Base-by-base conservation (phyloP, 2,888 invertebrate genomes). In the Anorthoa munda region DNA sequence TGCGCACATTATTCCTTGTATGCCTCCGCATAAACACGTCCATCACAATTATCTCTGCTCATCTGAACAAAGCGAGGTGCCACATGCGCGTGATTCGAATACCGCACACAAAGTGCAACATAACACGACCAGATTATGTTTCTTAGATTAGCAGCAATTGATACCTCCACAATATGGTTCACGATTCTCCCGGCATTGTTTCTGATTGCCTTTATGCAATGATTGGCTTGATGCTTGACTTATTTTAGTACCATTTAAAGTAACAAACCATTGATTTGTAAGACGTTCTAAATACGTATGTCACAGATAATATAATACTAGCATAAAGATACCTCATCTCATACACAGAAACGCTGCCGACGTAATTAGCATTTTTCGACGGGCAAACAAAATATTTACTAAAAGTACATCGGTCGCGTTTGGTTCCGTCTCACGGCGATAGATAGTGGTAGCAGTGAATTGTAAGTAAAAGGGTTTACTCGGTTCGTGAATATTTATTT, bases 121-220 rank as follows among this genome's bases (percentile, higher is more conserved):
- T 31, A 0, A 31, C 48, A 56, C 75, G 45, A 55, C 17, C 58
- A 46, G 51, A 53, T 80, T 23, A 79, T 51, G 46, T 76, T 51
- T 45, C 51, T 21, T 13, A 75, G 81, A 80, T 64, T 64, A 64
- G 39, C 63, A 48, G 75, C n/a, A 48, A 81, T 81, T 81, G 75
- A 76, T 53, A 81, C n/a, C 31, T 31, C 21, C 17, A 81, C 58
- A 64, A 75, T 64, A 48, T 48, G 63, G 56, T 58, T 53, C 75
- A 81, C 63, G 58, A 81, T 45, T 63, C 46, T 51, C 21, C 81
- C 18, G n/a, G 56, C 31, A 73, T 76, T 76, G 75, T 76, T 45
- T 26, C 18, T 12, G 45, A 73, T 51, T 63, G 48, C 53, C 48
- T 50, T 79, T 75, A 70, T 60, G 70, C 15, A 45, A 69, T 51